phyloP scores from a whole-genome alignment of 2,797 vertebrate genomes.

The Limnodromus scolopaceus region DNA sequence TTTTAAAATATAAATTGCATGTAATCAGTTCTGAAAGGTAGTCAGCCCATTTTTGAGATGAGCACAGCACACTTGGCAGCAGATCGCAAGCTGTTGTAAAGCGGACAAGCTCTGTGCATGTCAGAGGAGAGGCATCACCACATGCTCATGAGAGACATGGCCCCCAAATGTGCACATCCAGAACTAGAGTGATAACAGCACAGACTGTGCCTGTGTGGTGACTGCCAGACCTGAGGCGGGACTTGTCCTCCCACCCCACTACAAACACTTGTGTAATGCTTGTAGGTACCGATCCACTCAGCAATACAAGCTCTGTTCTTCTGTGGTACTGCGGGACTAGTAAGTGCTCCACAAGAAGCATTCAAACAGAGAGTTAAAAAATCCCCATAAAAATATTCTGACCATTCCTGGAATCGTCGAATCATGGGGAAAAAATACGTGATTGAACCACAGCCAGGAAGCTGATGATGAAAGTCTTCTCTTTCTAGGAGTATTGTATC shows the following conservation, averaged over 20 bases:
- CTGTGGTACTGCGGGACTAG: accelerated
- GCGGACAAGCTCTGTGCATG: accelerated
- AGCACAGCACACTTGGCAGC: background rate
- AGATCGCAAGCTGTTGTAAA: background rate
- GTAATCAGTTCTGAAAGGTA: background rate
- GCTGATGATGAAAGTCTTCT: background rate
- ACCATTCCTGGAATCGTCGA: background rate
- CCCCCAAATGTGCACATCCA: background rate
- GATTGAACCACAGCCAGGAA: background rate
- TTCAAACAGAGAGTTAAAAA: background rate
- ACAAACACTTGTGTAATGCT: background rate
- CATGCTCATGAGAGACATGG: accelerated
- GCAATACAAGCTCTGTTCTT: background rate
- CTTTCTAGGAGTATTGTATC: background rate
- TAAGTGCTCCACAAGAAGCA: background rate
- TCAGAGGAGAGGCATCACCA: background rate
- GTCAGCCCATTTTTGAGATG: background rate
- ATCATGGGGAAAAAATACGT: background rate
- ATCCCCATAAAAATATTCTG: background rate
- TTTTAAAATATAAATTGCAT: background rate
- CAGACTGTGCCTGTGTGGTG: accelerated
- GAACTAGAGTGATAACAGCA: background rate
- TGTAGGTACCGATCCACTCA: background rate
- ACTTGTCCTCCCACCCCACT: background rate
- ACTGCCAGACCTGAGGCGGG: background rate